phyloP scores from a whole-genome alignment of 2,113 vertebrate species.

The Spermophilus dauricus region DNA sequence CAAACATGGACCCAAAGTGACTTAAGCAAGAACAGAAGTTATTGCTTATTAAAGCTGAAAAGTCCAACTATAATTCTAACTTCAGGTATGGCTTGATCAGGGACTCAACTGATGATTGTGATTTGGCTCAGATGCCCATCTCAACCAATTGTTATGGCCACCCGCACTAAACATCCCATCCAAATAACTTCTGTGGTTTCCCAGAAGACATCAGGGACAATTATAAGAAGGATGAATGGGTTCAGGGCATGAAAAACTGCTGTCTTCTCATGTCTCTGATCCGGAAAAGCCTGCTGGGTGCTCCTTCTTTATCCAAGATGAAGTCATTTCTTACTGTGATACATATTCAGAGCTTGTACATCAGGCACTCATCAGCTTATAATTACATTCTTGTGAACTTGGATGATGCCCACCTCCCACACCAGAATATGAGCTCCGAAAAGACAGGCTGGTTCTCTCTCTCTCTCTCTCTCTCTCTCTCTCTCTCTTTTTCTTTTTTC shows the following conservation, averaged over 20 bases:
- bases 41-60: neutral
- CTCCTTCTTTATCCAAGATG: neutral
- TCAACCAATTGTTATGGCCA: neutral
- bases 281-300: neutral
- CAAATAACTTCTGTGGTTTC: neutral
- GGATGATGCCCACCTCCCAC: neutral
- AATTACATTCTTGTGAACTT: neutral
- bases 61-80: neutral
- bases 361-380: neutral
- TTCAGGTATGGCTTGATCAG: slow-evolving; percentile 4
- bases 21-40: neutral
- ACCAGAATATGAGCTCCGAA: neutral
- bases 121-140: neutral
- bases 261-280: neutral
- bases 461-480: too few species aligned
- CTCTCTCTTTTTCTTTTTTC: neutral
- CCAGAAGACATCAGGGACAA: neutral
- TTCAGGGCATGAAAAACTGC: neutral
- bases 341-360: neutral
- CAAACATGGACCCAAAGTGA: slow-evolving; percentile 1
- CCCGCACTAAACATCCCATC: neutral
- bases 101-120: neutral
- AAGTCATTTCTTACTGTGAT: neutral
- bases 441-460: neutral
- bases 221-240: neutral